Conservation (phyloP, 2,797 vertebrate species). For the Pangasius sanitwongsei region DNA sequence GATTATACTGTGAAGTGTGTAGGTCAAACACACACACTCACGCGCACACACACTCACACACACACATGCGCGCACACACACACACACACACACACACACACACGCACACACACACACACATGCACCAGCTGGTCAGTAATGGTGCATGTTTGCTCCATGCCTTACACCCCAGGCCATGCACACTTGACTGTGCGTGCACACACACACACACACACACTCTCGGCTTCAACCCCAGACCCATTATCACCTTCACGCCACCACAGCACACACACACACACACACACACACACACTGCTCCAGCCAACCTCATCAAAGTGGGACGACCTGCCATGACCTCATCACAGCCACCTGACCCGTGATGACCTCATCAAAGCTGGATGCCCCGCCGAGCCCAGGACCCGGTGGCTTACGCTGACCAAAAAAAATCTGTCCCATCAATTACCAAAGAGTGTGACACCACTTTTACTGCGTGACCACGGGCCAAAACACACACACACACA, state of each 20-base stretch:
- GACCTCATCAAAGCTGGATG: conserved; percentile 82
- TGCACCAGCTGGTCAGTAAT: conserved; percentile 52
- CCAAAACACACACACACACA: conserved; percentile 33
- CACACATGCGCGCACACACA: conserved; percentile 43
- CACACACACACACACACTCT: conserved; percentile 33
- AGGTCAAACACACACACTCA: conserved; percentile 25
- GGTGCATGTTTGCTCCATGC: conserved; percentile 39
- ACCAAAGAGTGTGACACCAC: conserved; percentile 70
- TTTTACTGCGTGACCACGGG: conserved; percentile 66
- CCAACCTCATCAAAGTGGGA: conserved; percentile 82
- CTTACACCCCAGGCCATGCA: conserved; percentile 36
- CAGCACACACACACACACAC: conserved; percentile 30
- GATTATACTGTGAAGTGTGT: not conserved
- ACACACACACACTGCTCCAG: conserved; percentile 61
- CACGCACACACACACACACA: conserved; percentile 43
- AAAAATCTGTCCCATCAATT: conserved; percentile 76
- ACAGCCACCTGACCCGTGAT: conserved; percentile 71
- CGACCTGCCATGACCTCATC: conserved; percentile 80
- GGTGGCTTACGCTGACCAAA: conserved; percentile 60
- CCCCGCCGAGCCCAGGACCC: conserved; percentile 68
- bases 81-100: conserved; percentile 40
- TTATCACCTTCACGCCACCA: conserved; percentile 68
- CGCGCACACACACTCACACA: conserved; percentile 28
- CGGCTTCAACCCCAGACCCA: conserved; percentile 63
- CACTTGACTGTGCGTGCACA: conserved; percentile 32